Evolutionary conservation across 2,888 invertebrate species (phyloP).

Genomic region (Ophioninae sp.): DNA sequence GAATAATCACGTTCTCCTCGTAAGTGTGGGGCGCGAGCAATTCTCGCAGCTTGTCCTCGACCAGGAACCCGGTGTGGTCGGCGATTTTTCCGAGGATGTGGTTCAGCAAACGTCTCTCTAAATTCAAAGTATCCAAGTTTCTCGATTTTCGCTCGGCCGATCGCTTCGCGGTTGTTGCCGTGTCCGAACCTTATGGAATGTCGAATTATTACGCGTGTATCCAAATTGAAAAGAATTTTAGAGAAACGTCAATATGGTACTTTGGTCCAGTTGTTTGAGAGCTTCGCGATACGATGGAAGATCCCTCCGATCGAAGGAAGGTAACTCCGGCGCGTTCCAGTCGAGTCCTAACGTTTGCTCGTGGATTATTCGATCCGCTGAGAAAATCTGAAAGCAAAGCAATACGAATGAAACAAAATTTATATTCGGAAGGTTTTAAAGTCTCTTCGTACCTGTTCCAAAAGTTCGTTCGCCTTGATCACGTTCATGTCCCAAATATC

Average conservation of each 20-base stretch:
- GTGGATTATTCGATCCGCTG: slow-evolving; percentile 84
- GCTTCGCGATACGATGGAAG: slow-evolving; percentile 81
- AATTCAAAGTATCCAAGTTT: slow-evolving; percentile 69
- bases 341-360: slow-evolving; percentile 85
- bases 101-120: slow-evolving; percentile 81
- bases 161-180: slow-evolving; percentile 65
- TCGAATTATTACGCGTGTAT: neutral
- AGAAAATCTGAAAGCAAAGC: slow-evolving; percentile 80
- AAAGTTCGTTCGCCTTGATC: slow-evolving; percentile 81
- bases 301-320: slow-evolving; percentile 79
- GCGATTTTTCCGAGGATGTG: slow-evolving; percentile 86
- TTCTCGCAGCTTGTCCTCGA: slow-evolving; percentile 86
- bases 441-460: slow-evolving; percentile 78
- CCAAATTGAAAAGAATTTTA: neutral
- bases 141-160: slow-evolving; percentile 62
- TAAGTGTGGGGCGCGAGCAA: slow-evolving; percentile 86
- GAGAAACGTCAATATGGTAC: neutral
- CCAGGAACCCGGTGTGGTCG: slow-evolving; percentile 88
- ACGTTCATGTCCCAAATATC: slow-evolving; percentile 85
- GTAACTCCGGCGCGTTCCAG: slow-evolving; percentile 82
- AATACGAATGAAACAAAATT: neutral
- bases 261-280: slow-evolving; percentile 68
- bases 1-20: slow-evolving; percentile 86
- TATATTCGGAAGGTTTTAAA: neutral
- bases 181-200: slow-evolving; percentile 66